phyloP scores from a whole-genome alignment of 2,888 invertebrate species.

The Carabus problematicus region DNA sequence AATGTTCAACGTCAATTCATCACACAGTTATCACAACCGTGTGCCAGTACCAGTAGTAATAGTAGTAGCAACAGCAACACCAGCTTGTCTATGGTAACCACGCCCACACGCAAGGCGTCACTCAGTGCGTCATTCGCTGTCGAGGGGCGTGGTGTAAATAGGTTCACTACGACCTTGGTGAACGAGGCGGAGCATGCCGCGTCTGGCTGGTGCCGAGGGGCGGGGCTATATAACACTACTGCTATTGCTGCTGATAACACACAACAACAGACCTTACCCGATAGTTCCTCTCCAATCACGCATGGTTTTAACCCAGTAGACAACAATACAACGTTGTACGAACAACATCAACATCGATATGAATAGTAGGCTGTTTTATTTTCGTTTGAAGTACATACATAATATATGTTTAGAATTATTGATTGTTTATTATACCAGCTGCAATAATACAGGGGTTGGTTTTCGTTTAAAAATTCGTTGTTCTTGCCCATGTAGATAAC shows the following conservation, averaged over 20 bases:
- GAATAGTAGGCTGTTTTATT: conserved; percentile 2
- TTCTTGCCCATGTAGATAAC: conserved; percentile 13
- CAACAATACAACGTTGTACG: conserved; percentile 11
- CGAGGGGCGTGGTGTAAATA: conserved; percentile 16
- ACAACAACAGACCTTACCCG: conserved; percentile 8
- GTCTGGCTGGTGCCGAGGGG: conserved; percentile 44
- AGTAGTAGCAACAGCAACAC: no score
- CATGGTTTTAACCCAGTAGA: conserved; percentile 24
- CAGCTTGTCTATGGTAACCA: conserved; percentile 36
- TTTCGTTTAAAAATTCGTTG: no score
- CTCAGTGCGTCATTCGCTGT: conserved; percentile 28
- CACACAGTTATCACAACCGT: conserved; percentile 54
- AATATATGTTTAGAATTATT: conserved; percentile 8
- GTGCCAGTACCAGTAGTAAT: conserved; percentile 37
- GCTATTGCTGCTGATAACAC: not conserved
- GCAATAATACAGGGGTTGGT: not conserved
- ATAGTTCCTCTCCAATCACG: conserved; percentile 27
- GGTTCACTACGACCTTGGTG: conserved; percentile 57
- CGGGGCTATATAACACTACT: conserved; percentile 1
- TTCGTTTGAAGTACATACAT: conserved; percentile 1
- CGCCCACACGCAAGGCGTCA: conserved; percentile 50
- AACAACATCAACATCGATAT: not conserved
- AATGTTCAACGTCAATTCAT: conserved; percentile 50
- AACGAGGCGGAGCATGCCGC: conserved; percentile 57
- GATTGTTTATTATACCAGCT: not conserved